Base-by-base conservation (phyloP, 2,797 vertebrate species). In the Zonotrichia albicollis region DNA sequence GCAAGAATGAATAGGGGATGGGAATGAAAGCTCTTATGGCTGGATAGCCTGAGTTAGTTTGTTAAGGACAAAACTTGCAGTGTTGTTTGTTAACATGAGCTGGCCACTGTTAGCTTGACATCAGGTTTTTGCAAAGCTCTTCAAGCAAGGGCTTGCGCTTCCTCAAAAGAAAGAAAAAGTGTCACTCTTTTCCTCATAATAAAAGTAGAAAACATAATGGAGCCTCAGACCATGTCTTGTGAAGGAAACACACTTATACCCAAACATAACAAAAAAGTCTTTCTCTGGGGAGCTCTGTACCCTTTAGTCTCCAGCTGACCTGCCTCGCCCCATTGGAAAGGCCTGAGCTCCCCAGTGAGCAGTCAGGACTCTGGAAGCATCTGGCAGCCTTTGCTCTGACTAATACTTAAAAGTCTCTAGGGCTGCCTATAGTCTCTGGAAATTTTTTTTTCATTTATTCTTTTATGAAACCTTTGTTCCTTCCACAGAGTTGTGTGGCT, bases 311-410 rank as follows among this genome's bases (percentile, higher is more conserved):
- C 46, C 42, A 77, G 27, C 74, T 89, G 82, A 84, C 81, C 68
- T 87, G 16, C 61, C 65, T 90, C 1, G 5, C 65, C 58, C 61
- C 1, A 0, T 19, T 91, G 91, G 76, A 93, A 85, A 77, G 79
- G 32, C 61, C 55, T 21, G 53, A 77, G 43, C 45, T 91, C 79
- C 77, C 84, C 4, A 9, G 73, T 6, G 66, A 89, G 68, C 79
- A 78, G 61, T 45, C 51, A 68, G 42, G 46, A 50, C 61, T 92
- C 76, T 75, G 57, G 65, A 61, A 87, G 53, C 81, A 71, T 79
- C 87, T 84, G 91, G 50, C 78, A 91, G 89, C 66, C 53, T 92
- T 87, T 93, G 75, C 60, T 91, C 50, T 87, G 54, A 67, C 68
- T 92, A 75, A 83, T 38, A 32, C 68, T 57, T 85, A 43, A 30